Evolutionary conservation across 2,797 vertebrate species (phyloP), one percentile per base, ranked within the genome.

Genomic region (Selene dorsalis): DNA sequence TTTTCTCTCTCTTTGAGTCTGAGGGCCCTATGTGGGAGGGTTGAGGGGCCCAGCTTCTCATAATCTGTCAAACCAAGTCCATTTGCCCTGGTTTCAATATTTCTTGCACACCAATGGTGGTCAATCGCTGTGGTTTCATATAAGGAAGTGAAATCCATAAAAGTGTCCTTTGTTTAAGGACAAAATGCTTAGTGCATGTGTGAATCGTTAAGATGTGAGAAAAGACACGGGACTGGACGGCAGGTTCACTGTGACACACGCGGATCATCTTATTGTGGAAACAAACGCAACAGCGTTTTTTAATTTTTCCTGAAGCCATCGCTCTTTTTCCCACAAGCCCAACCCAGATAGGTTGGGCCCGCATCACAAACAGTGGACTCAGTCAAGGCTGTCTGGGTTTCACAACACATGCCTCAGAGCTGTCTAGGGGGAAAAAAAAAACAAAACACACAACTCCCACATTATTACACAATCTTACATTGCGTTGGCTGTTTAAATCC

Each of bases 231-330:
- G 35, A 45, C 22, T 60, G 24, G 43, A 82, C 73, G 86, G 90
- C 3, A 86, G 87, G 85, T 81, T 74, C 75, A 14, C 38, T 17
- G 38, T 22, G 63, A 52, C 81, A 84, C 69, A 75, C 77, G 82
- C 38, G 64, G 41, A 79, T 47, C 47, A 70, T 61, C 50, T 84
- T 92, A 86, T 91, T 93, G 84, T 92, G 90, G 80, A 89, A 93
- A 91, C 87, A 91, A 89, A 90, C 83, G 84, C 59, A 55, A 66
- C n/a, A 66, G 69, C 69, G 9, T 35, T 35, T 35, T 35, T 35
- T 35, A 65, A 65, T 79, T 76, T 52, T 72, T 69, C 72, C 78
- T 70, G 53, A 17, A 79, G 69, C 43, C 81, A 39, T 45, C n/a
- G 6, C 73, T 68, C 18, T 28, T 75, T 90, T 90, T 82, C 84